These are phyloP conservation scores for Lamproptera curius DNA, from an alignment of 2,888 invertebrate species.

Conservation along the genomic window DNA sequence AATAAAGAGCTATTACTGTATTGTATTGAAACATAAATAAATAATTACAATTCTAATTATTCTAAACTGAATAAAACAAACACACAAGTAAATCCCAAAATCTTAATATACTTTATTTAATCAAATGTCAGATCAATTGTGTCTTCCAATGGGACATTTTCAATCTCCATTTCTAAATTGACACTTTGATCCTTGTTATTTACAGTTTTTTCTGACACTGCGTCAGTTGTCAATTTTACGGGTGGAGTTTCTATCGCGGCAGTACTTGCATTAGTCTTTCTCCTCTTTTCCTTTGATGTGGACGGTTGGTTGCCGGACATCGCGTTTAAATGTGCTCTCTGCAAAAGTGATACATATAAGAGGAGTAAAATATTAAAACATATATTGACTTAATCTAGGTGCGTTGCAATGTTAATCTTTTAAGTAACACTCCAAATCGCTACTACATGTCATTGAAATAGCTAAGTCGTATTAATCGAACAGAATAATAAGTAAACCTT, in stretches of 20 bases:
- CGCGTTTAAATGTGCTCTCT: conserved; percentile 28
- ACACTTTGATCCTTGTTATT: conserved; percentile 18
- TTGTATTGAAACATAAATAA: too few relatives aligned
- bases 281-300: conserved; percentile 43
- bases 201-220: conserved; percentile 14
- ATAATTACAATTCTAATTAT: too few relatives aligned
- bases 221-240: conserved; percentile 12
- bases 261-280: conserved; percentile 35
- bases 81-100: not conserved
- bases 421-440: conserved; percentile 7
- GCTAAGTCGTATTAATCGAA: too few relatives aligned
- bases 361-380: too few relatives aligned
- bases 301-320: conserved; percentile 29
- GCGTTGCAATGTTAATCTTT: too few relatives aligned
- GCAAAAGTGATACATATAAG: too few relatives aligned
- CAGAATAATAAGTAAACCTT: too few relatives aligned
- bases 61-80: too few relatives aligned
- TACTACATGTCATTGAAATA: too few relatives aligned
- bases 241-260: conserved; percentile 25
- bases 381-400: too few relatives aligned
- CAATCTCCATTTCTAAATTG: conserved; percentile 14
- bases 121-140: conserved; percentile 53
- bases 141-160: conserved; percentile 36
- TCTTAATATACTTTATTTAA: conserved; percentile 29
- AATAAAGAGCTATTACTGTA: too few relatives aligned